A percentile compares a stretch with the other conserved stretches of the same genome.
Evolutionary conservation across 2,888 invertebrate genomes (phyloP).

Genomic region (Busseola fusca): DNA sequence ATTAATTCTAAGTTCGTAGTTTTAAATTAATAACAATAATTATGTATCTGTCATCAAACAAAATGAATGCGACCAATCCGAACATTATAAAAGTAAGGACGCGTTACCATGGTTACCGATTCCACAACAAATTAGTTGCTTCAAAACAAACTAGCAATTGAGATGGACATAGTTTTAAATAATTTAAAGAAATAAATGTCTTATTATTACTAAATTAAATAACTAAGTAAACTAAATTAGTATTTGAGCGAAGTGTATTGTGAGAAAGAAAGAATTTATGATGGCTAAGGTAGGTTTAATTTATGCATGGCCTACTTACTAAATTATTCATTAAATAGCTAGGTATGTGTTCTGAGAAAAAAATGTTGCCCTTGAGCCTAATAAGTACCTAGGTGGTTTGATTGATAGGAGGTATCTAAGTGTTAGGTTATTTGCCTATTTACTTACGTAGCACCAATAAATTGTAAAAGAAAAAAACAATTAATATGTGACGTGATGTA

Average conservation of each 20-base stretch:
- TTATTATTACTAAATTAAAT: not conserved
- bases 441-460: not conserved
- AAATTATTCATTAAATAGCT: conserved; percentile 27
- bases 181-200: not conserved
- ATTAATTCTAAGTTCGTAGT: no score
- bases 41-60: not conserved
- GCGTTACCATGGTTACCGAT: conserved; percentile 70
- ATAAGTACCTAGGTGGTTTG: not conserved
- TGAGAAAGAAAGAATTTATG: not conserved
- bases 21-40: not conserved
- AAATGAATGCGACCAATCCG: conserved; percentile 42
- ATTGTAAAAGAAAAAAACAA: not conserved
- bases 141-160: conserved; percentile 54
- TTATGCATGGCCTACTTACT: conserved; percentile 13
- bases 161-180: not conserved
- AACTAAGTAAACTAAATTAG: no score
- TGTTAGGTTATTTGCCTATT: not conserved
- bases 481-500: not conserved
- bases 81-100: conserved; percentile 42
- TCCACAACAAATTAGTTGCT: conserved; percentile 70
- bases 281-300: conserved; percentile 28
- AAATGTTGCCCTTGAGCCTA: conserved; percentile 25
- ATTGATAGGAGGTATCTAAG: not conserved
- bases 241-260: not conserved
- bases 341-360: not conserved